These are phyloP conservation scores for Oenanthe oenanthe DNA, from an alignment of 2,113 vertebrate genomes.

Conservation along the genomic window DNA sequence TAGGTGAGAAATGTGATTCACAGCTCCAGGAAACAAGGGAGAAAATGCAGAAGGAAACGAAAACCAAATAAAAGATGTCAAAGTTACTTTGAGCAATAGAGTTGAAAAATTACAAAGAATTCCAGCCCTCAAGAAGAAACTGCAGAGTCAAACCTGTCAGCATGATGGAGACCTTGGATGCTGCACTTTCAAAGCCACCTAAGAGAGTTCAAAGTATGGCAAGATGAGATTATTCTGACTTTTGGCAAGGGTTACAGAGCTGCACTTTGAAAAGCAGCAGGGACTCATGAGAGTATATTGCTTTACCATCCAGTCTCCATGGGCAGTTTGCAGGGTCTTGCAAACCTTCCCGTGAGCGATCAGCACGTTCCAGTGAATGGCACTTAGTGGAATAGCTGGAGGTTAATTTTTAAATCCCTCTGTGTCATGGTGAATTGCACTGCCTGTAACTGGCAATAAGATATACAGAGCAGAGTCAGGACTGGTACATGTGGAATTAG, in stretches of 20 bases:
- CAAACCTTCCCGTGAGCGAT: constrained; percentile 20
- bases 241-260: constrained; percentile 22
- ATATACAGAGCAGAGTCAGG: background rate
- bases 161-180: background rate
- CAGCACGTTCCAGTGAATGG: constrained; percentile 37
- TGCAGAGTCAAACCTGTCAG: background rate
- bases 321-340: constrained; percentile 21
- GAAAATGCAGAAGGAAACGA: background rate
- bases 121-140: background rate
- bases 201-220: background rate
- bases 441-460: constrained; percentile 35
- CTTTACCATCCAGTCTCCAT: constrained; percentile 22
- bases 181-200: background rate
- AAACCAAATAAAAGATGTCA: background rate
- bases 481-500: background rate
- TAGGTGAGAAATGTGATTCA: background rate
- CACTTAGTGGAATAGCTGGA: constrained; percentile 35
- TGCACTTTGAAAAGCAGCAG: constrained; percentile 45
- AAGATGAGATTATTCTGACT: constrained; percentile 39
- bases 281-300: background rate
- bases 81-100: background rate
- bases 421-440: constrained; percentile 30
- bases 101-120: background rate
- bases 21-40: background rate
- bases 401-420: constrained; percentile 48